A percentile compares a stretch with the other conserved stretches of the same genome.
These are phyloP conservation scores for Bimastos eiseni DNA, from an alignment of 2,888 invertebrate species.

Conservation along the genomic window DNA sequence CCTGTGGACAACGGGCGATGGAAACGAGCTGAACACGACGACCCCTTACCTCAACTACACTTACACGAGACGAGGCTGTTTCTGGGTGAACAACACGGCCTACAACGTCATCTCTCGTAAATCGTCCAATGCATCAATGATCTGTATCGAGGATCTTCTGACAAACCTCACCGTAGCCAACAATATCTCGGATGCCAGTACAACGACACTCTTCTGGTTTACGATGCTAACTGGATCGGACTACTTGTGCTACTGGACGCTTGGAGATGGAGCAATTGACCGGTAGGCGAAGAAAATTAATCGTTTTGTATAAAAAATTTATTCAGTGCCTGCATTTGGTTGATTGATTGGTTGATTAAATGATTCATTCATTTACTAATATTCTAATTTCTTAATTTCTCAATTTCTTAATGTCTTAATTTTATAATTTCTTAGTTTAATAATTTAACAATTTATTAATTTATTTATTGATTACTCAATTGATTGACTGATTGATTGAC, in stretches of 20 bases:
- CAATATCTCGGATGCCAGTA: constrained; percentile 27
- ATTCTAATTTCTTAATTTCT: too few relatives aligned
- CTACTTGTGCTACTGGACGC: constrained; percentile 50
- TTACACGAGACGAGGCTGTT: constrained; percentile 46
- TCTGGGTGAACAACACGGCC: constrained; percentile 48
- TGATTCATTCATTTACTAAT: too few relatives aligned
- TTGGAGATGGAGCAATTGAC: constrained; percentile 43
- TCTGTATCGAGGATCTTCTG: constrained; percentile 50
- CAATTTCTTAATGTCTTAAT: too few relatives aligned
- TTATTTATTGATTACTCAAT: too few relatives aligned
- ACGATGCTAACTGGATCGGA: constrained; percentile 50
- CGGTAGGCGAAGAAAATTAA: background rate
- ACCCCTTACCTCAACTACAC: constrained; percentile 40
- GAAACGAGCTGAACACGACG: constrained; percentile 38
- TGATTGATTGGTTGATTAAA: too few relatives aligned
- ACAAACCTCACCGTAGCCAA: constrained; percentile 39
- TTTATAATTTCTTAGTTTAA: too few relatives aligned
- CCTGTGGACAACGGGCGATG: constrained; percentile 56
- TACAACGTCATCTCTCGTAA: constrained; percentile 44
- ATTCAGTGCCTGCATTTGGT: too few relatives aligned
- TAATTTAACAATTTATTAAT: too few relatives aligned
- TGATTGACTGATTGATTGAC: too few relatives aligned
- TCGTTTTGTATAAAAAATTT: too few relatives aligned
- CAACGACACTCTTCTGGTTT: constrained; percentile 39
- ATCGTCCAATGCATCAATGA: constrained; percentile 45